Evolutionary conservation across 2,113 vertebrate genomes (phyloP), one percentile per base, ranked within the genome.

Genomic region (Sinocyclocheilus anshuiensis): DNA sequence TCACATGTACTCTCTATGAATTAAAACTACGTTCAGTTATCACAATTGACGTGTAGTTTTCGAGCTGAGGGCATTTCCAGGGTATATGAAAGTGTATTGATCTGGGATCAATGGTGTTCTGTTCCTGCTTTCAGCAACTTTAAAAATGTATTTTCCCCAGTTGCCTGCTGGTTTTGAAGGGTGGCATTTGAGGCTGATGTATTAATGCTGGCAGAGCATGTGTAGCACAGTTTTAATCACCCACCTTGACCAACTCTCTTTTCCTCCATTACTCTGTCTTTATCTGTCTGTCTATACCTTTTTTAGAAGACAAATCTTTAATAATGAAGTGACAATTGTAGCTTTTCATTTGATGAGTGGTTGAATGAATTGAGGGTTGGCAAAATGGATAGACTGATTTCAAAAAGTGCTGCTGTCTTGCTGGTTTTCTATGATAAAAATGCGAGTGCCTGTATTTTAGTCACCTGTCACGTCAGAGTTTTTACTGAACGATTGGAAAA

Each of bases 101-200:
- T 79, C 20, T 0, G 5, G 55, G 16, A 59, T n/a, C 77, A 71
- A 22, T 79, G 33, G 5, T 59, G 77, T 79, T n/a, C 55, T 79
- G 29, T n/a, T 20, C 12, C 9, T 24, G 77, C 9, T 79, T 39
- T 33, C 24, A 15, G 48, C 24, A 71, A 36, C 29, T 53, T 11
- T 55, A 55, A n/a, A 39, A 26, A 77, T 53, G 13, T 29, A 45
- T 53, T 77, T 8, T 33, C 48, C 13, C 48, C 3, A 3, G 15
- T 26, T 53, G 45, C 48, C 16, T 53, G n/a, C n/a, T 29, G 48
- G 75, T 77, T 78, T 78, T 78, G 15, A 78, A 78, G 5, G 77
- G 18, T 59, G 11, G 53, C 24, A 59, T 59, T 78, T 57, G 18
- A 55, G 53, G 53, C 10, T 57, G 16, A 33, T 78, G 26, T n/a